Conservation (phyloP, 37 sponge, comb jelly and placozoan species). For the Halisarca cf. caerulea region DNA sequence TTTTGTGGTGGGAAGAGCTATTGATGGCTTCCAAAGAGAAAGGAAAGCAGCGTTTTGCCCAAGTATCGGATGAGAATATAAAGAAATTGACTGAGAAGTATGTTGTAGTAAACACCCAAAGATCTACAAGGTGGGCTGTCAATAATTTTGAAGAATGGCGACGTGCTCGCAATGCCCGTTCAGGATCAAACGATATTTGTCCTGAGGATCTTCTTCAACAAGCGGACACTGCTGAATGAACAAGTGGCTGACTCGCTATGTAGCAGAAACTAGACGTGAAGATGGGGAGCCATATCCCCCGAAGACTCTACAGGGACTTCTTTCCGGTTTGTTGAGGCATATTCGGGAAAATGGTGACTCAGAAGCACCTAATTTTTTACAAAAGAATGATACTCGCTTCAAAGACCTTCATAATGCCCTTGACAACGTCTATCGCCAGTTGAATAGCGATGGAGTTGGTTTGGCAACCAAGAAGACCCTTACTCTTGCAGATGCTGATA, state of each 20-base stretch:
- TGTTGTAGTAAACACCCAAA: conserved; percentile 11
- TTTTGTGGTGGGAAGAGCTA: too few relatives aligned
- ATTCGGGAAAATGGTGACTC: background rate
- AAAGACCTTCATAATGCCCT: conserved; percentile 15
- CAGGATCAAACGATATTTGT: background rate
- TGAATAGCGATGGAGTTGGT: background rate
- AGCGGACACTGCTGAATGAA: background rate
- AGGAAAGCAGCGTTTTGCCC: background rate
- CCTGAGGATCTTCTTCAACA: background rate
- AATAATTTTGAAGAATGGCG: background rate
- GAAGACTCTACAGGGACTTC: background rate
- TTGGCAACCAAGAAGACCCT: background rate
- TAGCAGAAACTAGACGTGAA: conserved; percentile 12
- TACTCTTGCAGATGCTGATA: background rate
- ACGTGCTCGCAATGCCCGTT: background rate
- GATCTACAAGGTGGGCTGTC: background rate
- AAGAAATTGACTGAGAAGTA: background rate
- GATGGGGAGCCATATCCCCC: conserved; percentile 7
- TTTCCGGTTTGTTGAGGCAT: background rate
- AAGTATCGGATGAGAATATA: background rate
- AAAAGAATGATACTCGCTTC: conserved; percentile 11
- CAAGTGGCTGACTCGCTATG: conserved; percentile 15
- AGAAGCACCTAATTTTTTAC: conserved; percentile 9
- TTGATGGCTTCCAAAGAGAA: conserved; percentile 7
- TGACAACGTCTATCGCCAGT: conserved; percentile 16